phyloP scores from a whole-genome alignment of 30 jellyfish, hydroid and myxozoan species.

The Pelagia noctiluca region DNA sequence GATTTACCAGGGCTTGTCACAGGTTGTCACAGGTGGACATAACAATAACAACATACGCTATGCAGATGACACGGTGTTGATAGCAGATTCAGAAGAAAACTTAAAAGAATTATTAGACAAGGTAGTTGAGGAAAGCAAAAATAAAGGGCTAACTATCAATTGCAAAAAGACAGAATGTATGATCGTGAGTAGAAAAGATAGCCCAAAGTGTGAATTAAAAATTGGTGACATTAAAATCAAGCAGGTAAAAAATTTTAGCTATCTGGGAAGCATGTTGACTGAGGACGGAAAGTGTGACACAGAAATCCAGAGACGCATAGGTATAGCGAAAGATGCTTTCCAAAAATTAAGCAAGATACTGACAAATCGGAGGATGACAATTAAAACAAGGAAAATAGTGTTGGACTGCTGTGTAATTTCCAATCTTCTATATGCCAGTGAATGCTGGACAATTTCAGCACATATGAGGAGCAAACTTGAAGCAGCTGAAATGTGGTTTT shows the following conservation, averaged over 20 bases:
- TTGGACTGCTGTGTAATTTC: too few relatives aligned
- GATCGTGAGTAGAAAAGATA: too few relatives aligned
- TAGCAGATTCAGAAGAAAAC: conserved; percentile 33
- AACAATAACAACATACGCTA: conserved; percentile 26
- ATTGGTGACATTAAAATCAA: not conserved
- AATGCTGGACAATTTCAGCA: too few relatives aligned
- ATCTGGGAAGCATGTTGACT: not conserved
- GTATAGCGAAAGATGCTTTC: conserved; percentile 23
- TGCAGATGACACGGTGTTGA: conserved; percentile 46
- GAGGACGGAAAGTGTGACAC: not conserved
- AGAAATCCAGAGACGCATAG: conserved; percentile 1
- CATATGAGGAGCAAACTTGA: too few relatives aligned
- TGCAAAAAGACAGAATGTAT: too few relatives aligned
- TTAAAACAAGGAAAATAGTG: too few relatives aligned
- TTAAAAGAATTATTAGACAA: conserved; percentile 21
- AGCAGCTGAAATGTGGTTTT: too few relatives aligned
- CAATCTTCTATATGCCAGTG: too few relatives aligned
- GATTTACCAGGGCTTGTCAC: conserved; percentile 17
- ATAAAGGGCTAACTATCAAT: too few relatives aligned
- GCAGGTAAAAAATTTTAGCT: not conserved
- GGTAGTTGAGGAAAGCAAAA: conserved; percentile 17
- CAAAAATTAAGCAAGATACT: too few relatives aligned
- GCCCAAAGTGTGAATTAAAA: not conserved
- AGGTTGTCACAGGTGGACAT: conserved; percentile 7
- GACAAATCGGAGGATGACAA: too few relatives aligned